A percentile compares a stretch with the other conserved stretches of the same genome.
Evolutionary conservation across 2,113 vertebrate genomes (phyloP).

Genomic region (Larimichthys polyactis): DNA sequence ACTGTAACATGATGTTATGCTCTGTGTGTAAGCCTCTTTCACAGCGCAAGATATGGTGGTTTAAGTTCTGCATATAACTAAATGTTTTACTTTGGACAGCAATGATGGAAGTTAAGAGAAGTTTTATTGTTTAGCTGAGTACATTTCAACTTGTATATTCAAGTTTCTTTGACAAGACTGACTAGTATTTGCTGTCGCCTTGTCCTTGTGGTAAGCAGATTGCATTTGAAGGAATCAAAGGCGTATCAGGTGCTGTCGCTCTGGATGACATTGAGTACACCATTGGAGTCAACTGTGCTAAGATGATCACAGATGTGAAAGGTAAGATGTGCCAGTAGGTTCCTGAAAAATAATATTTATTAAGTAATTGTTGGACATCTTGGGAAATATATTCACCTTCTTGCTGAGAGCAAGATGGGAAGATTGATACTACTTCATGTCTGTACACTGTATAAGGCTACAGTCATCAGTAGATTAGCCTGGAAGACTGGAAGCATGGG

Average conservation of each 20-base stretch:
- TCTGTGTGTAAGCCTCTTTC: not conserved
- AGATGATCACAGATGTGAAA: conserved; percentile 47
- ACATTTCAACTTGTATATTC: not conserved
- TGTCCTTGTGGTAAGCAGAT: conserved; percentile 71
- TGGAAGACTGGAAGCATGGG: too few species aligned
- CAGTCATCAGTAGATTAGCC: too few species aligned
- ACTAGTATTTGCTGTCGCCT: not conserved
- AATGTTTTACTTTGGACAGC: not conserved
- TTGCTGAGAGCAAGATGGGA: too few species aligned
- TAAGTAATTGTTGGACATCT: too few species aligned
- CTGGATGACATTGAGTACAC: conserved; percentile 84
- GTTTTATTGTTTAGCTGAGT: not conserved
- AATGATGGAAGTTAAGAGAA: not conserved
- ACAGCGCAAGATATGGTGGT: too few species aligned
- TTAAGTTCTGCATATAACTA: not conserved
- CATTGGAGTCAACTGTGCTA: conserved; percentile 76
- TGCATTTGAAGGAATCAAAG: conserved; percentile 82
- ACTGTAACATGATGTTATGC: not conserved
- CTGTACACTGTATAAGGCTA: too few species aligned
- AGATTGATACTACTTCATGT: too few species aligned
- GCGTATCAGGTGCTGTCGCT: conserved; percentile 70
- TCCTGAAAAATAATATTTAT: not conserved
- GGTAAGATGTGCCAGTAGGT: conserved; percentile 61
- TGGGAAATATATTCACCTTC: too few species aligned
- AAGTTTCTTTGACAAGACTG: not conserved